phyloP scores from a whole-genome alignment of 2,888 invertebrate species.

The Eubasilissa splendida region DNA sequence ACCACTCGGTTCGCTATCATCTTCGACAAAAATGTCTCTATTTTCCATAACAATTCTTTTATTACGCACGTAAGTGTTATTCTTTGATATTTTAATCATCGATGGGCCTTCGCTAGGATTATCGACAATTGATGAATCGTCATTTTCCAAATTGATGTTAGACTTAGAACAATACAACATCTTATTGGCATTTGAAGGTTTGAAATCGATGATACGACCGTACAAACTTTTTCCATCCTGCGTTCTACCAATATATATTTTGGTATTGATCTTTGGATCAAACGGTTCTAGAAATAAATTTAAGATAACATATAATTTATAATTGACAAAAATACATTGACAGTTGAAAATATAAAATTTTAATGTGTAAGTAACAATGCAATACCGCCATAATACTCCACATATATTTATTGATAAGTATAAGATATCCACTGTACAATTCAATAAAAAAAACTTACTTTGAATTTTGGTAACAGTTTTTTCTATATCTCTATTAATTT shows the following conservation, averaged over 20 bases:
- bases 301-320: background rate
- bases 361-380: too few species aligned
- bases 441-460: too few species aligned
- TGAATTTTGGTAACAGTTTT: too few species aligned
- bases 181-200: background rate
- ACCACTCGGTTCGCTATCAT: background rate
- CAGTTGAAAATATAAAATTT: too few species aligned
- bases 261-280: conserved; percentile 4
- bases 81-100: too few species aligned
- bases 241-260: conserved; percentile 44
- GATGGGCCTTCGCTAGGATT: background rate
- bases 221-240: conserved; percentile 39
- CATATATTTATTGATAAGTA: too few species aligned
- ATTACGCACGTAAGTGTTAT: too few species aligned
- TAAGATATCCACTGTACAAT: background rate
- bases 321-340: too few species aligned
- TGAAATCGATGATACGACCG: conserved; percentile 37
- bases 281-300: background rate
- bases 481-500: background rate
- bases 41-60: too few species aligned
- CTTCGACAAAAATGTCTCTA: too few species aligned
- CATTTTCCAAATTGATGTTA: background rate
- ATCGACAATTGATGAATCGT: background rate
- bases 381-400: too few species aligned
- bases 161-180: background rate